Conservation (phyloP, 2,797 vertebrate genomes). For the Lacerta agilis region DNA sequence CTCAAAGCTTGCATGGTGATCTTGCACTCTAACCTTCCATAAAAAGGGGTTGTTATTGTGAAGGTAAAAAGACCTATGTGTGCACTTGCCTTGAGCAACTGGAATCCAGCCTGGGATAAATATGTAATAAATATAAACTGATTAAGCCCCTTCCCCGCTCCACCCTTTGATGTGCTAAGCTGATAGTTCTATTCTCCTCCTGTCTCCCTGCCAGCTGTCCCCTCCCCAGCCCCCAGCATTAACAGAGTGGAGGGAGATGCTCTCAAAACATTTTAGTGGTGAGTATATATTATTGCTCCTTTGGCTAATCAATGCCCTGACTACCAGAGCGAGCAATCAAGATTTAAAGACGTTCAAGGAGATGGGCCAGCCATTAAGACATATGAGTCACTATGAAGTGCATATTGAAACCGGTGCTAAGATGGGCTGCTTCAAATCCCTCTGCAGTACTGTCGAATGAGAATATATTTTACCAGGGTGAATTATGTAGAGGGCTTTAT, state of each 20-base stretch:
- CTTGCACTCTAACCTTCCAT: background rate
- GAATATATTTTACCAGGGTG: constrained; percentile 32
- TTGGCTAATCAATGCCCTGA: constrained; percentile 39
- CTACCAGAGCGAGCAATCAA: constrained; percentile 26
- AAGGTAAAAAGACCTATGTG: too few relatives aligned
- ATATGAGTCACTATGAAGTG: constrained; percentile 34
- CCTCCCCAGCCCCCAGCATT: background rate
- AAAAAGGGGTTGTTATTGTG: too few relatives aligned
- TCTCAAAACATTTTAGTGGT: constrained; percentile 38
- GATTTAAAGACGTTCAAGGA: constrained; percentile 24
- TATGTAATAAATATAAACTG: background rate
- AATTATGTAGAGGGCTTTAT: constrained; percentile 34
- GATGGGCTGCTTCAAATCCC: constrained; percentile 29
- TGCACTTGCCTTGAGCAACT: background rate
- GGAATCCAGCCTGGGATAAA: background rate
- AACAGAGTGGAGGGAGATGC: constrained; percentile 10
- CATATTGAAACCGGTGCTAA: constrained; percentile 24
- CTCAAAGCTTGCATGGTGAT: background rate
- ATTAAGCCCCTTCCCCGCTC: background rate
- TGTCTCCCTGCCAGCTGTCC: background rate
- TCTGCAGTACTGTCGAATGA: constrained; percentile 26
- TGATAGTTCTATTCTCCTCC: background rate
- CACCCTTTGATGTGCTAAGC: background rate
- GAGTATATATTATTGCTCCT: constrained; percentile 30
- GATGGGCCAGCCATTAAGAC: constrained; percentile 39